Evolutionary conservation across 2,797 vertebrate species (phyloP), one percentile per base, ranked within the genome.

Genomic region (Sebastes iracundus): DNA sequence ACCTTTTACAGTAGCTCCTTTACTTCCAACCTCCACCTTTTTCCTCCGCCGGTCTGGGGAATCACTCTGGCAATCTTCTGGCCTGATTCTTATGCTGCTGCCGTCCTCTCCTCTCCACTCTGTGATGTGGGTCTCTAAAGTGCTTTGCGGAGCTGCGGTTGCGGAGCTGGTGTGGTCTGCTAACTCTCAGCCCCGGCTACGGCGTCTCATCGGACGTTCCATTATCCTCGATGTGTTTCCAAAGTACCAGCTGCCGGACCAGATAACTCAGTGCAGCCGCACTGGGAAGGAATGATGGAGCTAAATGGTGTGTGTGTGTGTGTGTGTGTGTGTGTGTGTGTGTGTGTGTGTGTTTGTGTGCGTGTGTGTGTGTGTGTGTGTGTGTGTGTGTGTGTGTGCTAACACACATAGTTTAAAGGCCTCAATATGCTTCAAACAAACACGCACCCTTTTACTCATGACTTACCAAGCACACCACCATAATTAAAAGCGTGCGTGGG

Each of bases 141-240:
- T 79, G 68, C 68, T 65, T 52, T 70, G 30, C 1, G 13, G 58
- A 68, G 52, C 22, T 18, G 5, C 2, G 13, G 58, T 61, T 71
- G 42, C 1, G 11, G 38, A 64, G 58, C 22, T 18, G 5, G 55
- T 71, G 38, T 75, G 62, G 77, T 87, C 72, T 77, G 83, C 61
- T 76, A 71, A 83, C 79, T 79, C 69, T 90, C 52, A 2, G 70
- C 25, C 14, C 6, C 13, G 20, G 12, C 74, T 75, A 56, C 20
- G 52, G 49, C 3, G n/a, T 77, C 70, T 87, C 85, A 72, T 46
- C 8, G 60, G 79, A 79, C 7, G 69, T 77, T 80, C 35, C 63
- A 70, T 88, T 88, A 81, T 79, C 46, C 42, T 81, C 79, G 16
- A 8, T 64, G 71, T 66, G 65, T 82, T 82, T 60, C 59, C 64